A percentile compares a stretch with the other conserved stretches of the same genome.
These are phyloP conservation scores for Mamestra brassicae DNA, from an alignment of 2,888 invertebrate genomes.

Conservation along the genomic window DNA sequence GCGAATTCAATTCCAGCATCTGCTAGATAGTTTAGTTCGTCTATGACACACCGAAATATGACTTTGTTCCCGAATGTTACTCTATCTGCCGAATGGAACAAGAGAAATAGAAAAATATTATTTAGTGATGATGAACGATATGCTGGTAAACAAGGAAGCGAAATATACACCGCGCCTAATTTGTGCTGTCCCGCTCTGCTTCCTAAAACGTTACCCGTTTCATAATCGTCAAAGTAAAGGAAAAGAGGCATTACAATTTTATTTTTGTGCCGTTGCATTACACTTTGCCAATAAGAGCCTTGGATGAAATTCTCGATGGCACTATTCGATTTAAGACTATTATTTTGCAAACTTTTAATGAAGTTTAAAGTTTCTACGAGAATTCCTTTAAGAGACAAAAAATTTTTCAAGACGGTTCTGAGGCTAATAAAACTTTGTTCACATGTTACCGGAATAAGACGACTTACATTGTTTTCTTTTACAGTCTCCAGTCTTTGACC, in stretches of 20 bases:
- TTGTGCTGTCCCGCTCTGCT: background rate
- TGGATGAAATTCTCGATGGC: too few species aligned
- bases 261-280: too few species aligned
- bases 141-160: background rate
- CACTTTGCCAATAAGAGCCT: too few species aligned
- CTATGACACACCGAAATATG: background rate
- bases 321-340: too few species aligned
- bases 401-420: too few species aligned
- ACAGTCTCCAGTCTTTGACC: too few species aligned
- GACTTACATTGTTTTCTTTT: too few species aligned
- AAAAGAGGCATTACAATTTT: background rate
- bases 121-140: background rate
- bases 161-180: background rate
- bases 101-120: background rate
- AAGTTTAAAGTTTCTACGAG: too few species aligned
- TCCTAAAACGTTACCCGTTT: background rate
- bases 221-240: background rate
- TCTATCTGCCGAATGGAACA: background rate
- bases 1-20: background rate
- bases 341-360: too few species aligned
- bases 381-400: too few species aligned
- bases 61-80: background rate
- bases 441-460: too few species aligned
- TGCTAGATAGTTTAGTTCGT: background rate
- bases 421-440: too few species aligned